Conservation (phyloP, 2,797 vertebrate genomes). For the Centropyge bicolor region DNA sequence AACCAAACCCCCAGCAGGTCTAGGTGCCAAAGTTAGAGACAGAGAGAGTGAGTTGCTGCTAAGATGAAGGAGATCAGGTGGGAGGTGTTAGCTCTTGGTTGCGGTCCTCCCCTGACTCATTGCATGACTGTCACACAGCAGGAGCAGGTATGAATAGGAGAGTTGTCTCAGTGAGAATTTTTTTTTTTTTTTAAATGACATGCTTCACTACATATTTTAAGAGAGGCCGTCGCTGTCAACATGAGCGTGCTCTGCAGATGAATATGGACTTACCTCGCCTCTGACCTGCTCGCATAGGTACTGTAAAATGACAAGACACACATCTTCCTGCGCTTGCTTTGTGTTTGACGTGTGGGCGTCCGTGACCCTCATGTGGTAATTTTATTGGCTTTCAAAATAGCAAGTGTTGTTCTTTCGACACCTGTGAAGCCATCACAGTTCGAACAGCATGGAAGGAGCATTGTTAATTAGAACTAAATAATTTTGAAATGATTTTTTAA, state of each 20-base stretch:
- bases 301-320: conserved; percentile 55
- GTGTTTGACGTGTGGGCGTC: conserved; percentile 53
- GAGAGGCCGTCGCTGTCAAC: conserved; percentile 19
- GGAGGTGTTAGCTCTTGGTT: conserved; percentile 84
- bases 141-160: conserved; percentile 70
- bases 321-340: conserved; percentile 57
- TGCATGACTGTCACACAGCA: conserved; percentile 77
- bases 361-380: conserved; percentile 55
- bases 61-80: conserved; percentile 74
- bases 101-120: conserved; percentile 83
- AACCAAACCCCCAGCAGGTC: conserved; percentile 22
- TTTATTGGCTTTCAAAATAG: conserved; percentile 61
- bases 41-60: conserved; percentile 39
- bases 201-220: conserved; percentile 48
- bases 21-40: conserved; percentile 37
- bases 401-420: conserved; percentile 31
- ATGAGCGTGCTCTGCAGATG: conserved; percentile 30
- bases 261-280: conserved; percentile 58
- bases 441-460: neutral
- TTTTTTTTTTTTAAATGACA: conserved; percentile 44
- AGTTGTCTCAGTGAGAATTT: conserved; percentile 37
- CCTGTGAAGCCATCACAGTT: conserved; percentile 27
- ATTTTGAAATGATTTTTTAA: neutral
- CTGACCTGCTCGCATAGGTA: conserved; percentile 74
- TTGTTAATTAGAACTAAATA: neutral